These are phyloP conservation scores for Cinara cedri DNA, from an alignment of 2,888 invertebrate genomes.

Conservation along the genomic window DNA sequence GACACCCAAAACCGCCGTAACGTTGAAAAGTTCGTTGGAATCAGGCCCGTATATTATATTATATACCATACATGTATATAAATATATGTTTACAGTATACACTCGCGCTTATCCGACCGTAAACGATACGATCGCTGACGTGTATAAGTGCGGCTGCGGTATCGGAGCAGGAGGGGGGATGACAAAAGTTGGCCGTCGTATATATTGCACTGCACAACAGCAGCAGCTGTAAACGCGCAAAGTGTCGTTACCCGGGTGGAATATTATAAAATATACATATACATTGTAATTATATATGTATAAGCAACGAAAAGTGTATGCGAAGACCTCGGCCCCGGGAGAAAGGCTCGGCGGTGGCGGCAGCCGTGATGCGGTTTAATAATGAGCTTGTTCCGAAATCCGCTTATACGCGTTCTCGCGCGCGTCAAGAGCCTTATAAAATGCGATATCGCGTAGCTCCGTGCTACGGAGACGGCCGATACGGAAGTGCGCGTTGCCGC, in stretches of 20 bases:
- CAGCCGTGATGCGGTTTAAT: slow-evolving; percentile 51
- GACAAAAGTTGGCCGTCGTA: slow-evolving; percentile 32
- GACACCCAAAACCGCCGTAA: background rate
- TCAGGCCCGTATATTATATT: background rate
- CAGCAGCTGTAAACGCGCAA: no score
- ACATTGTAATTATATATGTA: background rate
- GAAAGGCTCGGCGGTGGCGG: background rate
- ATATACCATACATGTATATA: no score
- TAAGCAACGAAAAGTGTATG: background rate
- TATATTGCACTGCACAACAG: background rate
- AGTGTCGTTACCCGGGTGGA: no score
- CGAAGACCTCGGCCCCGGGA: background rate
- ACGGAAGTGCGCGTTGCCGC: background rate
- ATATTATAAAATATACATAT: no score
- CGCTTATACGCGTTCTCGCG: slow-evolving; percentile 32
- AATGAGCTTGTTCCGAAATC: slow-evolving; percentile 50
- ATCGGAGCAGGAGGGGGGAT: no score
- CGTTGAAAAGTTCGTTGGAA: slow-evolving; percentile 25
- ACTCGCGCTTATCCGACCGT: slow-evolving; percentile 29
- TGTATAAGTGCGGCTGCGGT: background rate
- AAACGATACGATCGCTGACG: slow-evolving; percentile 37
- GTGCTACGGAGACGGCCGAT: background rate
- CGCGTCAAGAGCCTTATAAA: slow-evolving; percentile 19
- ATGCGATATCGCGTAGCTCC: background rate
- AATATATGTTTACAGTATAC: no score